Conservation (phyloP, 2,113 vertebrate species). For the Passer montanus region DNA sequence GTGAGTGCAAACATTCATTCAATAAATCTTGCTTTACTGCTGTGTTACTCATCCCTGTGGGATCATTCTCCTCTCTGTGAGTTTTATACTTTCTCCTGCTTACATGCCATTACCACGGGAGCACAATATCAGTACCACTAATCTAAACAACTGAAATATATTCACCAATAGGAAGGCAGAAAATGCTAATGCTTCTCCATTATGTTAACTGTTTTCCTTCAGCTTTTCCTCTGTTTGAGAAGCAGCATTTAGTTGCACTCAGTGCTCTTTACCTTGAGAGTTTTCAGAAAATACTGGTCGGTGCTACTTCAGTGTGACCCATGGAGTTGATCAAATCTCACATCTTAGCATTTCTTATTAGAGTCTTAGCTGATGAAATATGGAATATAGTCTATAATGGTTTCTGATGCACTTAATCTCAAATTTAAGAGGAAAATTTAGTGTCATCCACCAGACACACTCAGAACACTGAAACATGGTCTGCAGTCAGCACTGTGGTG, state of each 20-base stretch:
- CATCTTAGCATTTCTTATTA: neutral
- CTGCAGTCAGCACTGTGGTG: neutral
- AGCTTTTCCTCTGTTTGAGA: neutral
- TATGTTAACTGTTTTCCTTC: neutral
- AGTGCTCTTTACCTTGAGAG: neutral
- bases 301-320: neutral
- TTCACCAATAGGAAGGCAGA: neutral
- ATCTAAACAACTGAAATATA: neutral
- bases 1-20: slow-evolving; percentile 39
- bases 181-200: neutral
- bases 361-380: neutral
- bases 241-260: neutral
- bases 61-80: neutral
- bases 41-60: neutral
- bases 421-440: neutral
- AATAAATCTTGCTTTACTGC: slow-evolving; percentile 17
- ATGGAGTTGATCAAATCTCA: neutral
- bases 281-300: neutral
- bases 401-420: neutral
- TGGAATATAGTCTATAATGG: neutral
- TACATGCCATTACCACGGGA: neutral
- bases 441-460: neutral
- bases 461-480: neutral
- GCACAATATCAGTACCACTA: neutral
- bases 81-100: neutral